Evolutionary conservation across 2,113 vertebrate species (phyloP).

Genomic region (Vulpes vulpes): DNA sequence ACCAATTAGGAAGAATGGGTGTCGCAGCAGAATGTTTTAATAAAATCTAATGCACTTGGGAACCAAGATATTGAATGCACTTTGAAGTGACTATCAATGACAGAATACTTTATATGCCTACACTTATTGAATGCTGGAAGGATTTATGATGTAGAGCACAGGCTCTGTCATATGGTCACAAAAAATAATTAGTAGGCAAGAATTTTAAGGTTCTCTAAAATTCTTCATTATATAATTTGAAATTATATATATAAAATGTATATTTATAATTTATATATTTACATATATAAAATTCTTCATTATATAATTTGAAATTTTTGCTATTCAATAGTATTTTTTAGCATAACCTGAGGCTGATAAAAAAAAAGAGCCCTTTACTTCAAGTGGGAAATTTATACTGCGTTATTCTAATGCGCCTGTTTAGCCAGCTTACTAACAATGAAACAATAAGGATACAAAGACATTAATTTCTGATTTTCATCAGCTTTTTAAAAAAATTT

Average conservation of each 20-base stretch:
- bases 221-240: neutral
- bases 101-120: slow-evolving; percentile 46
- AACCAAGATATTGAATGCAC: slow-evolving; percentile 51
- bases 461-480: neutral
- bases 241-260: too few species aligned
- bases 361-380: neutral
- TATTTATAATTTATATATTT: too few species aligned
- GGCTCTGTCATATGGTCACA: slow-evolving; percentile 54
- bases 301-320: slow-evolving; percentile 17
- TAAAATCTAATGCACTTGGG: slow-evolving; percentile 77
- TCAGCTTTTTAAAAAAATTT: neutral
- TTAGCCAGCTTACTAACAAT: neutral
- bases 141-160: slow-evolving; percentile 42
- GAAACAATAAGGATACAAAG: neutral
- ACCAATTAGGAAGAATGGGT: slow-evolving; percentile 82
- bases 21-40: slow-evolving; percentile 79
- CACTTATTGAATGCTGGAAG: slow-evolving; percentile 60
- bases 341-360: neutral
- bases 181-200: slow-evolving; percentile 42
- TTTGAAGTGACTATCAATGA: slow-evolving; percentile 62
- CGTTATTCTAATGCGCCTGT: neutral
- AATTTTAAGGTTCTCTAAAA: slow-evolving; percentile 50
- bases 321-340: slow-evolving; percentile 42
- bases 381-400: neutral
- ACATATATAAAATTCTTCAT: slow-evolving; percentile 39